phyloP scores from a whole-genome alignment of 1,140 invertebrate genomes.

The Drosophila elegans region DNA sequence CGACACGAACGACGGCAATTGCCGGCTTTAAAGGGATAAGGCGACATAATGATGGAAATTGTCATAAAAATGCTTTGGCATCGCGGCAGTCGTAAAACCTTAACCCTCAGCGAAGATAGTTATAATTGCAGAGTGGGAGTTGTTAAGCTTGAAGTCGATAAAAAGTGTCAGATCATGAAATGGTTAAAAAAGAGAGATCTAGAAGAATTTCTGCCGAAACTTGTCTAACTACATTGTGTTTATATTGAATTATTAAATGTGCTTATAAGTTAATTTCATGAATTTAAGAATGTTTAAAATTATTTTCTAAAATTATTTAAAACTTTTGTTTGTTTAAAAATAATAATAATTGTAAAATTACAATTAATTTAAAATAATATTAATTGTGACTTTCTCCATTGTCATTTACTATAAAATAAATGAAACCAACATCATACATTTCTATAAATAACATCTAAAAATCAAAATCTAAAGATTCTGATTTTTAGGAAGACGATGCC shows the following conservation, averaged over 20 bases:
- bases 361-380: no score
- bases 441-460: background rate
- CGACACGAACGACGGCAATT: conserved; percentile 75
- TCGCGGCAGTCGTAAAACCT: conserved; percentile 33
- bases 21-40: conserved; percentile 57
- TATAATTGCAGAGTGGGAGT: conserved; percentile 43
- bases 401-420: no score
- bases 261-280: no score
- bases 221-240: background rate
- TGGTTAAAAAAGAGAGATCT: background rate
- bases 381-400: no score
- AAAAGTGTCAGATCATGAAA: conserved; percentile 31
- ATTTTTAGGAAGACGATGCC: background rate
- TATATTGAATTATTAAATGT: no score
- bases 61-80: conserved; percentile 48
- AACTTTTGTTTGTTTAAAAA: no score
- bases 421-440: no score
- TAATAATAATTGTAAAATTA: no score
- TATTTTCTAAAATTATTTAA: no score
- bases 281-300: no score
- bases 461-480: background rate
- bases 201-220: background rate
- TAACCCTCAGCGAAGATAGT: conserved; percentile 25
- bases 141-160: conserved; percentile 37
- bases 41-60: conserved; percentile 46